Conservation (phyloP, 1,140 invertebrate species). For the Ostrea edulis region DNA sequence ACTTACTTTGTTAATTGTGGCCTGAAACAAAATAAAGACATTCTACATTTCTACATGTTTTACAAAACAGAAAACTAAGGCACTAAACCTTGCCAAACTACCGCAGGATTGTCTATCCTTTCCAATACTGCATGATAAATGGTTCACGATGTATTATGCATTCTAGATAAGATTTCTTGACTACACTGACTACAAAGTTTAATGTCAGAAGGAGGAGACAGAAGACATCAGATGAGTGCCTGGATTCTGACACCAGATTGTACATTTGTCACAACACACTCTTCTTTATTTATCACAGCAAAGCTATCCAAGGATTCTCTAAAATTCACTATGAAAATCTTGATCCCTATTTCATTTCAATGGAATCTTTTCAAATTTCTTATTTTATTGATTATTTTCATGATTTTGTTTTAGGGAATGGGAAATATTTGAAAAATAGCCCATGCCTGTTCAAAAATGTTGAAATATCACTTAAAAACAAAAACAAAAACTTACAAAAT, state of each 20-base stretch:
- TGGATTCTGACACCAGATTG: no score
- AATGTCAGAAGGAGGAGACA: no score
- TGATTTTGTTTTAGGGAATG: not conserved
- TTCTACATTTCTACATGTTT: slow-evolving; percentile 32
- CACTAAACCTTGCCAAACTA: not conserved
- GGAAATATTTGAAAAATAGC: not conserved
- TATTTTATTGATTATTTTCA: no score
- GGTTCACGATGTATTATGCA: not conserved
- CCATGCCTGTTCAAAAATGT: slow-evolving; percentile 7
- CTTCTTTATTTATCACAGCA: no score
- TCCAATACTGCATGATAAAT: not conserved
- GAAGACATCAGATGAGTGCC: no score
- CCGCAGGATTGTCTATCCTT: not conserved
- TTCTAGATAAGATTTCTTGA: not conserved
- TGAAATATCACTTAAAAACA: not conserved
- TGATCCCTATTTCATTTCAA: no score
- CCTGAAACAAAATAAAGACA: slow-evolving; percentile 40
- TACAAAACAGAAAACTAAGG: not conserved
- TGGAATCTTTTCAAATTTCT: no score
- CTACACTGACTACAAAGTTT: not conserved
- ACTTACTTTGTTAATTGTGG: slow-evolving; percentile 49
- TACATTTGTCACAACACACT: no score
- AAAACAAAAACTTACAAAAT: not conserved
- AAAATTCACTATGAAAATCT: no score
- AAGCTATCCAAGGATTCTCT: no score